A percentile compares a stretch with the other conserved stretches of the same genome.
phyloP scores from a whole-genome alignment of 2,113 vertebrate genomes.

The Empidonax alnorum region DNA sequence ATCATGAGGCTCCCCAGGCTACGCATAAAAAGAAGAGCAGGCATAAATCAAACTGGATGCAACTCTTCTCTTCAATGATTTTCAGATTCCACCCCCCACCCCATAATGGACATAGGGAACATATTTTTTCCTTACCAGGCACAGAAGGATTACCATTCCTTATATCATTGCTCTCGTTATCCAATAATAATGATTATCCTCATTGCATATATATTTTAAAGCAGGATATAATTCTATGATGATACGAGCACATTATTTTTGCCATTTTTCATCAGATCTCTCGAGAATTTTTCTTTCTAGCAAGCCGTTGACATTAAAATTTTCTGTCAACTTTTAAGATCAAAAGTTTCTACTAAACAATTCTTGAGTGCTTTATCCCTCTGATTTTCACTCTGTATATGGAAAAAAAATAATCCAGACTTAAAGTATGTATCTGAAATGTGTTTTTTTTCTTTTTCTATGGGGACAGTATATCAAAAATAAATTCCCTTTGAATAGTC shows the following conservation, averaged over 20 bases:
- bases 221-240: conserved; percentile 11
- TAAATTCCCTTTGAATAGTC: not conserved
- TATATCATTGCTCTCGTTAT: not conserved
- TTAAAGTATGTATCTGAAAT: not conserved
- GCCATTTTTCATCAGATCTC: not conserved
- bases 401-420: not conserved
- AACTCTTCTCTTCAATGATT: not conserved
- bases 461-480: not conserved
- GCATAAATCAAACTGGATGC: conserved; percentile 48
- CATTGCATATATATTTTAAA: conserved; percentile 30
- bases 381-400: not conserved
- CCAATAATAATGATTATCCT: not conserved
- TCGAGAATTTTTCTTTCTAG: not conserved
- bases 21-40: not conserved
- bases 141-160: not conserved
- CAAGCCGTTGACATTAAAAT: not conserved
- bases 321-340: not conserved
- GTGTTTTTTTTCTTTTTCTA: not conserved
- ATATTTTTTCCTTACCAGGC: not conserved
- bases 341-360: not conserved
- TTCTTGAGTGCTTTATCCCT: not conserved
- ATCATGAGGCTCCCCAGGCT: conserved; percentile 40
- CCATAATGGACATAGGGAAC: not conserved
- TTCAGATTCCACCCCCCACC: not conserved
- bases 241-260: not conserved